Evolutionary conservation across 2,797 vertebrate species (phyloP), one percentile per base, ranked within the genome.

Genomic region (Poeciliopsis turneri): DNA sequence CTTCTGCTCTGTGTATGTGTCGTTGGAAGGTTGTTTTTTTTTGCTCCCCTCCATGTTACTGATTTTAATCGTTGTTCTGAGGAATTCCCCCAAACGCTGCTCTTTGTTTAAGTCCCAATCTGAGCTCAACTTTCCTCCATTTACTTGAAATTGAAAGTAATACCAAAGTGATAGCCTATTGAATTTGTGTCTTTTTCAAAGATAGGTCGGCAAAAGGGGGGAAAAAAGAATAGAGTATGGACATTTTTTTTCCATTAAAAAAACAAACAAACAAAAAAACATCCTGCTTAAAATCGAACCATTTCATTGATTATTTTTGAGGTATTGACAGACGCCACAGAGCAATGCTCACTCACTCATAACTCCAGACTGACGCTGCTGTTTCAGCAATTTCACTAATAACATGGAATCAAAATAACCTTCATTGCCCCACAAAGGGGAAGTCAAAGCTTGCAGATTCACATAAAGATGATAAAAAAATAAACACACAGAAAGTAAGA

Each of bases 21-120:
- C 75, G 53, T 45, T 1, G 78, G 84, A 66, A 64, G 77, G 75
- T 46, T 53, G 61, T 85, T 57, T 20, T 7, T 36, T 39, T 33
- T 39, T 39, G 36, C 36, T 8, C 64, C 33, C 74, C n/a, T 23
- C 66, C 43, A 77, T 83, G 57, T 75, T 79, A 30, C 61, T 85
- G 20, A 71, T 84, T 83, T 8, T 78, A 82, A 30, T 64, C 79
- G 61, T 82, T 84, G 68, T 80, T 74, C 57, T 16, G 72, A 55
- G 23, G 51, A 57, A 68, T 57, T 78, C 72, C 53, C 33, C 43
- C 45, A 43, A 82, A 61, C 39, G 43, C 59, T 9, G 49, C 15
- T 79, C 78, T 82, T 87, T 86, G 85, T 87, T 71, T 77, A 70
- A 78, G 23, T 43, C 12, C 46, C 39, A 47, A 15, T 47, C 75